Evolutionary conservation across 2,797 vertebrate genomes (phyloP), one percentile per base, ranked within the genome.

Genomic region (Cacajao melanocephalus): DNA sequence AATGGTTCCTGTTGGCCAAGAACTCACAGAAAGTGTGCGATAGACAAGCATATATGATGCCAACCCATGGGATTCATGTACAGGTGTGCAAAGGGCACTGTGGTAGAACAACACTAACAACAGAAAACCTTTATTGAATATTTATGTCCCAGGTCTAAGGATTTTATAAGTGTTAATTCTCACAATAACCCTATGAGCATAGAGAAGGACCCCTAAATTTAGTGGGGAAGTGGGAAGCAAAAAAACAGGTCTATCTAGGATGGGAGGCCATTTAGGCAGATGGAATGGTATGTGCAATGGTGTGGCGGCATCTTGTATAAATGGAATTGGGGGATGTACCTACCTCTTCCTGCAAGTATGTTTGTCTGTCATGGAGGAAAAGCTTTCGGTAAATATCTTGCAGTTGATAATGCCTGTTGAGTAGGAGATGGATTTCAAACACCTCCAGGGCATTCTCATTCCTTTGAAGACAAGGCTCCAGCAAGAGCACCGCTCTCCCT

Each of bases 361-460:
- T 93, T 67, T 24, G n/a, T 93, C 73, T 82, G 72, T 67, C 48
- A 48, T 15, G 11, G 87, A 83, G 19, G 61, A 67, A 57, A 82
- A 89, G 36, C 61, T 44, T 82, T 26, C 50, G 73, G 2, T 28
- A 85, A 67, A 52, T 61, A 48, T 52, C 85, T 93, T 88, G 41
- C 2, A 52, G 67, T 93, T 6, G 11, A 36, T 26, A 28, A 88
- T 73, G 30, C 41, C 48, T 89, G 28, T 58, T 52, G 50, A 81
- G 64, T 26, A 30, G 33, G 64, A 76, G 36, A 44, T 24, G 44
- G 1, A 93, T 73, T 85, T 82, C 58, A 48, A 36, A 82, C 26
- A 46, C 75, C 50, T 81, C 46, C 80, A 84, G 83, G n/a, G 55
- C 14, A 28, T 93, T 93, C 92, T 79, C 41, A 46, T 87, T 79